phyloP scores from a whole-genome alignment of 2,113 vertebrate species.

The Sebastes schlegelii region DNA sequence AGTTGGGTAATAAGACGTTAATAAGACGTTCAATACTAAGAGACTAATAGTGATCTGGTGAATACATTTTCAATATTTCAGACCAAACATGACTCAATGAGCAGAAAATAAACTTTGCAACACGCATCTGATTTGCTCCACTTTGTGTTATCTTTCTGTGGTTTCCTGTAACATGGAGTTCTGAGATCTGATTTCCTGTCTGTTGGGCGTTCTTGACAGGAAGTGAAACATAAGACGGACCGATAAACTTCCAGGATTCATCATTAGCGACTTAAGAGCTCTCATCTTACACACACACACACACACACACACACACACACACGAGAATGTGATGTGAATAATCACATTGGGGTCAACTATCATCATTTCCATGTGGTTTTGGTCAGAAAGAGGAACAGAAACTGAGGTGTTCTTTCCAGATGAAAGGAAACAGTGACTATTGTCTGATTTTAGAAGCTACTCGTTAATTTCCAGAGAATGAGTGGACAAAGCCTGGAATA shows the following conservation, averaged over 20 bases:
- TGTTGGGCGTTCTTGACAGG: conserved; percentile 14
- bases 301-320: conserved; percentile 16
- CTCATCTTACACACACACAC: neutral
- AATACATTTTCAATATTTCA: no score
- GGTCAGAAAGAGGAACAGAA: conserved; percentile 15
- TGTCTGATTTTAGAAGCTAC: conserved; percentile 32
- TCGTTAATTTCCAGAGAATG: conserved; percentile 15
- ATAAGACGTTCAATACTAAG: no score
- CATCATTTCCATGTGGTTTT: conserved; percentile 29
- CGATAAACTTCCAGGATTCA: conserved; percentile 39
- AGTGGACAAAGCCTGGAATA: neutral
- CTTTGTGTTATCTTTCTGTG: conserved; percentile 17
- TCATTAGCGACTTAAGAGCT: neutral
- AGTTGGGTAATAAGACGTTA: no score
- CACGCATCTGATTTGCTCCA: no score
- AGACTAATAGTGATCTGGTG: no score
- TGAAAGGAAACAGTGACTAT: conserved; percentile 48
- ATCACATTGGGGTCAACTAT: neutral
- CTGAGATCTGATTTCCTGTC: conserved; percentile 66
- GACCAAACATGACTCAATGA: no score
- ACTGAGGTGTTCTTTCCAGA: conserved; percentile 46
- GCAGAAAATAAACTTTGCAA: no score
- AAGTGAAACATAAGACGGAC: conserved; percentile 16
- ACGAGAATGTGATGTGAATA: neutral
- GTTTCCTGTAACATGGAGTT: conserved; percentile 65